Conservation (phyloP, 2,888 invertebrate genomes). For the Erebia epiphron region DNA sequence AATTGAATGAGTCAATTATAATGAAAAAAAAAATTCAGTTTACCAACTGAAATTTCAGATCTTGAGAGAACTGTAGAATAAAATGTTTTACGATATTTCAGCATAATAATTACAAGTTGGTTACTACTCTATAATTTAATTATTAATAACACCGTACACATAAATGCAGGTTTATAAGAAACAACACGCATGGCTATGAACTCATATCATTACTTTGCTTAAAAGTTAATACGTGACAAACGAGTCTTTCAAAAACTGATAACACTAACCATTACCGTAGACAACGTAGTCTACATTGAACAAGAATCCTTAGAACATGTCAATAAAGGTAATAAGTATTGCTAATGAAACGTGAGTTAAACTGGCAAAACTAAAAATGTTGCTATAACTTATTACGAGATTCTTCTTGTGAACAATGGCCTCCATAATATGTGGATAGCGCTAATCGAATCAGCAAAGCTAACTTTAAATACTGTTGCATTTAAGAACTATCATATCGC, state of each 20-base stretch:
- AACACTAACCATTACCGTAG: slow-evolving; percentile 37
- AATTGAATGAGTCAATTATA: too few relatives aligned
- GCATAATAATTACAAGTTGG: slow-evolving; percentile 2
- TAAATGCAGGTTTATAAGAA: slow-evolving; percentile 25
- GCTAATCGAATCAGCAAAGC: background rate
- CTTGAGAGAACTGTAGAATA: background rate
- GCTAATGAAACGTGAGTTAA: slow-evolving; percentile 9
- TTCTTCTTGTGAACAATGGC: background rate
- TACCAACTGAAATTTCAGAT: too few relatives aligned
- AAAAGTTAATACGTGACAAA: slow-evolving; percentile 29
- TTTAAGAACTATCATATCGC: background rate
- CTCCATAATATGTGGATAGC: background rate
- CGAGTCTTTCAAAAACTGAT: slow-evolving; percentile 26
- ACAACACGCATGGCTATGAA: slow-evolving; percentile 30
- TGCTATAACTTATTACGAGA: background rate
- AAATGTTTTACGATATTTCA: background rate
- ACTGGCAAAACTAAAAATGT: background rate
- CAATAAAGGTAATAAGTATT: background rate
- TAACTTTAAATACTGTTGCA: background rate
- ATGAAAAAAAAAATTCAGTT: too few relatives aligned
- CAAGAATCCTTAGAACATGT: background rate
- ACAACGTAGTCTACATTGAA: slow-evolving; percentile 26
- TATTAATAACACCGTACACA: slow-evolving; percentile 16
- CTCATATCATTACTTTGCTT: slow-evolving; percentile 22
- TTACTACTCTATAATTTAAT: slow-evolving; percentile 1